phyloP scores from a whole-genome alignment of 2,888 invertebrate genomes.

The Agapostemon virescens region DNA sequence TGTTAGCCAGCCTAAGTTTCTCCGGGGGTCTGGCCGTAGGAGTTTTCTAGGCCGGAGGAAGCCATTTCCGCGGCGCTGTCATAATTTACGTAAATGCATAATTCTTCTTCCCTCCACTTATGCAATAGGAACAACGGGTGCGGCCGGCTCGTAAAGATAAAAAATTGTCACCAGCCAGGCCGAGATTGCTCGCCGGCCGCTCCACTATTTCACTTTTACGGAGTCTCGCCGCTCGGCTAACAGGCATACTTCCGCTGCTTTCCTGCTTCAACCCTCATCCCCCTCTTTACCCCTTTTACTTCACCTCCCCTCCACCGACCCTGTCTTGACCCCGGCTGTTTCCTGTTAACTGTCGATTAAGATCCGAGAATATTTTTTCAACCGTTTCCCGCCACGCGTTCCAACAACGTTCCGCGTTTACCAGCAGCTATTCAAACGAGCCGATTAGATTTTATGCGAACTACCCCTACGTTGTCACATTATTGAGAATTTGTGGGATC shows the following conservation, averaged over 20 bases:
- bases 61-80: conserved; percentile 68
- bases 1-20: background rate
- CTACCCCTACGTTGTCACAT: background rate
- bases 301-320: too few species aligned
- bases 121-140: conserved; percentile 70
- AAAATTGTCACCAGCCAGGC: conserved; percentile 73
- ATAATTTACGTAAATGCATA: conserved; percentile 78
- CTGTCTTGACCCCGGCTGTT: conserved; percentile 16
- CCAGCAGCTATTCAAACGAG: background rate
- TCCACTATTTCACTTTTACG: conserved; percentile 72
- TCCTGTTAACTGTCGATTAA: conserved; percentile 50
- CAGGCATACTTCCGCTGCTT: conserved; percentile 50
- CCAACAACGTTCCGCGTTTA: background rate
- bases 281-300: background rate
- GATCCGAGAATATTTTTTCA: conserved; percentile 13
- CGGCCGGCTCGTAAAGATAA: conserved; percentile 74
- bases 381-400: too few species aligned
- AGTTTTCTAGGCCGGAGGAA: conserved; percentile 37
- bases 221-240: conserved; percentile 59
- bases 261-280: background rate
- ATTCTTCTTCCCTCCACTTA: conserved; percentile 77
- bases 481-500: background rate
- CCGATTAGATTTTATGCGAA: background rate
- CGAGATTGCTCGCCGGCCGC: conserved; percentile 67
- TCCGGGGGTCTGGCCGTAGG: background rate